Base-by-base conservation (phyloP, 2,113 vertebrate genomes). In the Ammodytes marinus region DNA sequence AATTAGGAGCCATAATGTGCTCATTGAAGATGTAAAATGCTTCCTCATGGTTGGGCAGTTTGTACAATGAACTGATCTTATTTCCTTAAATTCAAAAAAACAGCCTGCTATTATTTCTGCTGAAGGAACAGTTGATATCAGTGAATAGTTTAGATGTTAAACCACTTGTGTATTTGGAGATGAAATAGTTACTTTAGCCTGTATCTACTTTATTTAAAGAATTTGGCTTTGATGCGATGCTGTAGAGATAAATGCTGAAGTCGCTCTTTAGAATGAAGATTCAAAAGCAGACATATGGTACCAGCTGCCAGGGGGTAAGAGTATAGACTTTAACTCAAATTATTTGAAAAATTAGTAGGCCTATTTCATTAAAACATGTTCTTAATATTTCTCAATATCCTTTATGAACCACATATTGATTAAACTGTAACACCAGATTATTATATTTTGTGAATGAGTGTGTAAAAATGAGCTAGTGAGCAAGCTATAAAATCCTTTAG, bases 1-100 rank as follows among this genome's bases (percentile, higher is more conserved):
- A 78, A 78, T 71, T 59, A 67, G 65, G 40, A 79, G 52, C 45
- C 37, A 3, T 77, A 77, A 73, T 73, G 80, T 74, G 60, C 64
- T 78, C 42, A 0, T 27, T 47, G 57, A 72, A 6, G 8, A 55
- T 80, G 73, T 83, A 37, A 72, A 81, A 75, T 15, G 63, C 77
- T 77, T 66, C 35, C 66, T 83, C 77, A 85, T 5, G 27, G 37
- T 27, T 1, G 65, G 35, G 59, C 39, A 19, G 37, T 46, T 79
- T 75, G 58, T 37, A 55, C 43, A 8, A 59, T 65, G 4, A 57
- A 65, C 37, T 67, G 42, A 61, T 35, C 55, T 11, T 43, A 12
- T 39, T 53, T 19, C 61, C 42, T 27, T 27, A 27, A 27, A 27
- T 27, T 27, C 27, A 27, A 27, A 54, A 58, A 71, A 54, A 4